Evolutionary conservation across 2,113 vertebrate species (phyloP).

Genomic region (Siphamia tubifer): DNA sequence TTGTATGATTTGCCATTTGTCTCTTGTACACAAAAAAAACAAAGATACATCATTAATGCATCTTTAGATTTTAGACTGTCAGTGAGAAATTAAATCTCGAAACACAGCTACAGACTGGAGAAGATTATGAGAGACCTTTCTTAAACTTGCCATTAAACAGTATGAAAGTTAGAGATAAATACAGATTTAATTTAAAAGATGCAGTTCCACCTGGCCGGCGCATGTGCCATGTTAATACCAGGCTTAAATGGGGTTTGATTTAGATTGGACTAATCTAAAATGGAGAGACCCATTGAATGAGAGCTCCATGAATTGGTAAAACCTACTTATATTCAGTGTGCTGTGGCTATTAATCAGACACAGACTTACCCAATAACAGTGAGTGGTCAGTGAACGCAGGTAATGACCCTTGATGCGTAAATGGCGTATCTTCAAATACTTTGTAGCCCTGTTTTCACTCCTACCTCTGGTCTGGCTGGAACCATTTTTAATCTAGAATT

Average conservation of each 20-base stretch:
- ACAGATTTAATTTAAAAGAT: background rate
- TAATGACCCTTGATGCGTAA: background rate
- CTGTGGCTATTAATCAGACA: slow-evolving; percentile 35
- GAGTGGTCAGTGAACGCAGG: background rate
- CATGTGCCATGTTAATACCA: slow-evolving; percentile 36
- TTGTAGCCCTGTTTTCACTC: background rate
- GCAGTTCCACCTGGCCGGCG: slow-evolving; percentile 1
- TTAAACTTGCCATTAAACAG: no score
- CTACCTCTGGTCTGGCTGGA: slow-evolving; percentile 3
- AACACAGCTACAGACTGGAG: no score
- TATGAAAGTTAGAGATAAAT: no score
- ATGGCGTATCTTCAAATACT: background rate
- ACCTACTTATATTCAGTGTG: background rate
- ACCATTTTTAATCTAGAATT: background rate
- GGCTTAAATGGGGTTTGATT: slow-evolving; percentile 35
- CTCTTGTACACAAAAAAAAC: no score
- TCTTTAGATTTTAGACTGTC: no score
- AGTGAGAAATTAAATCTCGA: no score
- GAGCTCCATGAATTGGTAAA: background rate
- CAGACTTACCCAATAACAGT: slow-evolving; percentile 7
- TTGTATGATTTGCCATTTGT: no score
- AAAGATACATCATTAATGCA: no score
- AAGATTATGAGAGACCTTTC: no score
- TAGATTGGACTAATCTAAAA: background rate
- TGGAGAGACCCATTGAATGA: no score